Evolutionary conservation across 2,113 vertebrate genomes (phyloP), one percentile per base, ranked within the genome.

Genomic region (Apteryx owenii): DNA sequence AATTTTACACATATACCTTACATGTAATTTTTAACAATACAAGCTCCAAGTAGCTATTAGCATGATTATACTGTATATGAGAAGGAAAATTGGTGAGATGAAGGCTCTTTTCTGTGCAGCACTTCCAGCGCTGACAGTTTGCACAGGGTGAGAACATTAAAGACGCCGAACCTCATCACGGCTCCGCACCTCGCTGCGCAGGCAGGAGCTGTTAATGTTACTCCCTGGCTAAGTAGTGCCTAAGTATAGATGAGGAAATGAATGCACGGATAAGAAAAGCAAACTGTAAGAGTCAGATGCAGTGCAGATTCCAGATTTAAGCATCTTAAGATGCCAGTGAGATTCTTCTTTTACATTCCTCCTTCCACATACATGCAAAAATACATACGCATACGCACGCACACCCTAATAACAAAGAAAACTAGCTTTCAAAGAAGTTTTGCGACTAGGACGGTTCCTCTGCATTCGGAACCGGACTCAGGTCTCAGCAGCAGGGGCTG

Each of bases 261-360:
- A 96, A 69, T 60, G 83, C 94, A 92, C 94, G 96, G 92, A 4
- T 73, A 85, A 60, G 92, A 93, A 95, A 95, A 97, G 94, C 82
- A 97, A 98, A 96, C 97, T 94, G 96, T 81, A 98, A 95, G 95
- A 97, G 96, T 90, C 92, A 94, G 85, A 97, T 93, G 64, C 97
- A 94, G 97, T 36, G 64, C 81, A 92, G 92, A 89, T 83, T 98
- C 77, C 96, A 98, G 97, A 95, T 89, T 97, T 97, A 93, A 95
- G 93, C 96, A 97, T 95, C 98, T 96, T 96, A 98, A 96, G 98
- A 97, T 97, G 97, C 97, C 98, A 97, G 98, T 98, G 97, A 98
- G 93, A 95, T 98, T 98, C 98, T 97, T 97, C 36, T 65, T 58
- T 70, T 42, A 19, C 18, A 14, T 10, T 19, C 2, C 75, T 44